Base-by-base conservation (phyloP, 2,888 invertebrate species). In the Drosophila fulvimacula region DNA sequence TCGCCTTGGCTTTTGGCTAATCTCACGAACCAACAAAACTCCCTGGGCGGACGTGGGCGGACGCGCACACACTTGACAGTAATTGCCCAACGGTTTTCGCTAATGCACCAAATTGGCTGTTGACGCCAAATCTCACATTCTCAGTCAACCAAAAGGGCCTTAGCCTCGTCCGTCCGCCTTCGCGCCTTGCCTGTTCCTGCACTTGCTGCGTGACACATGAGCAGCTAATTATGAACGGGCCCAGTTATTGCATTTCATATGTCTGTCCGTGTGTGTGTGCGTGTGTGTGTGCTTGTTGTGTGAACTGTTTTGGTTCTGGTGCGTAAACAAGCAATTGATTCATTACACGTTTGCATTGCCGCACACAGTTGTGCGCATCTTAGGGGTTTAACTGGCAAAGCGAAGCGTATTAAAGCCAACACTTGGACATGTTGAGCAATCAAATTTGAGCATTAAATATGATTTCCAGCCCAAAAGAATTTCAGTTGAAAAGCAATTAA, bases 81-180 rank as follows among this genome's bases (percentile, higher is more conserved):
- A 90, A 88, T 88, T 90, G 88, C 65, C 75, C 81, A 82, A 89
- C 88, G 81, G 80, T 77, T 85, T 81, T 74, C 88, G 90, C 89
- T 89, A 90, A 90, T 88, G 82, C 81, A 73, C 61, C 76, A 85
- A 90, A 82, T 90, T 85, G 90, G 81, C 82, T 81, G 88, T 89
- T 86, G 81, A 82, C 88, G 74, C 82, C 72, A 74, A 85, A 89
- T 82, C 85, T 85, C 59, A 69, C 69, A 88, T 83, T 84, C 89
- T 72, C 77, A 72, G 56, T 59, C 51, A 38, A 34, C 58, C 77
- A 57, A 67, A 74, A 72, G 66, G 63, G 57, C 65, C 69, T 61
- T 41, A 42, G 36, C 24, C 55, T 30, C 30, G 53, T 39, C 53
- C 53, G 46, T 10, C 30, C 7, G 19, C 19, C 34, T 34, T 49